Conservation (phyloP, 2,888 invertebrate genomes). For the Nebria salina region DNA sequence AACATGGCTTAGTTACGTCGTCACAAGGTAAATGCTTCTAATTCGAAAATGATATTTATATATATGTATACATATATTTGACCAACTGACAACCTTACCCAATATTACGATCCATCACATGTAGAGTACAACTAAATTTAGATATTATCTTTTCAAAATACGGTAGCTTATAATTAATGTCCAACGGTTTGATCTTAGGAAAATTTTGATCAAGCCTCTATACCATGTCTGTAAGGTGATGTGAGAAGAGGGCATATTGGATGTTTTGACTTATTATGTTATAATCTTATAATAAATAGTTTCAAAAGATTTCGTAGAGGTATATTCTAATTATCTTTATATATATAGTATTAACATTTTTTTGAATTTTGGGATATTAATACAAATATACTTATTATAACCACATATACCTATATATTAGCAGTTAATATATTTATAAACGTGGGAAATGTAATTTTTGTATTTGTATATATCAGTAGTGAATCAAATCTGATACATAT, state of each 20-base stretch:
- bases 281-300: no score
- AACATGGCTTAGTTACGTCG: neutral
- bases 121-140: neutral
- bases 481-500: no score
- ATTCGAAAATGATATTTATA: neutral
- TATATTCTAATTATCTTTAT: no score
- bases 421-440: no score
- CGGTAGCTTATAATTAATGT: neutral
- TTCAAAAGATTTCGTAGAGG: no score
- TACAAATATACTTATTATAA: no score
- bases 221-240: neutral
- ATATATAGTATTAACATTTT: no score
- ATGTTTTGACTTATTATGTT: no score
- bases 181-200: neutral
- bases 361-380: no score
- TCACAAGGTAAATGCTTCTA: neutral
- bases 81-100: neutral
- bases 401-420: no score
- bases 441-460: no score
- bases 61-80: neutral
- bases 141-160: neutral
- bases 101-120: neutral
- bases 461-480: no score
- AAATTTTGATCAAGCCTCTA: neutral
- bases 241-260: neutral